Evolutionary conservation across 2,888 invertebrate species (phyloP).

Genomic region (Ligdia adustata): DNA sequence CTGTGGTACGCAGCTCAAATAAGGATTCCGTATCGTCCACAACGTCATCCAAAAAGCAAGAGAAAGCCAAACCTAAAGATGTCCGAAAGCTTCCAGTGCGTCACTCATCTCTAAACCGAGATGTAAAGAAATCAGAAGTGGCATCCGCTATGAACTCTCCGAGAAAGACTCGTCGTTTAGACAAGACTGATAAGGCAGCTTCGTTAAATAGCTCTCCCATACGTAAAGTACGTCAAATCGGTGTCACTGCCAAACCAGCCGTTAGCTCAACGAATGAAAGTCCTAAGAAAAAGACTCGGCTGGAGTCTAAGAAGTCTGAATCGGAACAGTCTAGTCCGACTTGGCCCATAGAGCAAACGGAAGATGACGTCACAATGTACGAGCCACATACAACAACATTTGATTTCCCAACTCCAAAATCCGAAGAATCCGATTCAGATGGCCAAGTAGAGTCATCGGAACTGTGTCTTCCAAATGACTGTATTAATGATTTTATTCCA

Average conservation of each 20-base stretch:
- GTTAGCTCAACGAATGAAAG: slow-evolving; percentile 71
- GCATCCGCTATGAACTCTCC: slow-evolving; percentile 72
- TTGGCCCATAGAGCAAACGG: slow-evolving; percentile 46
- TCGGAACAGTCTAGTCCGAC: slow-evolving; percentile 15
- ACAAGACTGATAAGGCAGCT: slow-evolving; percentile 74
- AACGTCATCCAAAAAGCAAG: slow-evolving; percentile 54
- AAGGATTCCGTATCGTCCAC: slow-evolving; percentile 68
- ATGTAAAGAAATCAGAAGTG: slow-evolving; percentile 66
- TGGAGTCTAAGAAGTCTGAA: slow-evolving; percentile 48
- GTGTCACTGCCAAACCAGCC: slow-evolving; percentile 56
- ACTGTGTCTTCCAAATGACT: slow-evolving; percentile 73
- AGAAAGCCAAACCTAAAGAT: slow-evolving; percentile 63
- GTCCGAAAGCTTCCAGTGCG: slow-evolving; percentile 65
- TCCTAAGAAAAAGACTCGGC: slow-evolving; percentile 61
- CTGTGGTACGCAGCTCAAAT: slow-evolving; percentile 66
- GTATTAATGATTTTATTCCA: slow-evolving; percentile 74
- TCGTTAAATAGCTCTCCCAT: slow-evolving; percentile 77
- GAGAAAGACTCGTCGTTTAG: slow-evolving; percentile 73
- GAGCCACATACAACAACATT: slow-evolving; percentile 76
- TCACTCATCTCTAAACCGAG: slow-evolving; percentile 74
- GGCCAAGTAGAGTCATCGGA: slow-evolving; percentile 71
- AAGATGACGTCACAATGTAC: slow-evolving; percentile 78
- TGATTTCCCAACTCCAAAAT: slow-evolving; percentile 66
- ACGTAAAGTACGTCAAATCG: slow-evolving; percentile 74
- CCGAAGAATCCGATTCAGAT: slow-evolving; percentile 75